Base-by-base conservation (phyloP, 2,797 vertebrate genomes). In the Danio aesculapii region DNA sequence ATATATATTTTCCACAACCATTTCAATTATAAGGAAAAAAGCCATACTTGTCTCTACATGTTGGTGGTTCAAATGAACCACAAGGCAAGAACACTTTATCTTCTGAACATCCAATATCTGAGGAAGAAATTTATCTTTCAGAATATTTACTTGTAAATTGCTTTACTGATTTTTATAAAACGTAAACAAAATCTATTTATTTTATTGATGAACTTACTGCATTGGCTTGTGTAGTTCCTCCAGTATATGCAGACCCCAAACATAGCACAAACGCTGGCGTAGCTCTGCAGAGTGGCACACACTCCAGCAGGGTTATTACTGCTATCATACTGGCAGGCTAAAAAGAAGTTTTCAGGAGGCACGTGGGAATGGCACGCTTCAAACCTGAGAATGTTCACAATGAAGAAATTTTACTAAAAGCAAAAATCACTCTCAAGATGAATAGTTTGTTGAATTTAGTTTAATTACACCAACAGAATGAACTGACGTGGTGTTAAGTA, bases 61-160 rank as follows among this genome's bases (percentile, higher is more conserved):
- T 92, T 64, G 76, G 80, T 39, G 90, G 95, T 62, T 94, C 90
- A 74, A 75, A 66, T 13, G 93, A 92, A 68, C 95, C 95, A 68
- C 96, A 97, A 0, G 96, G 88, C 79, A 92, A 90, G 80, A 96
- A 97, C 12, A 95, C 90, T 87, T 94, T 96, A 84, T 87, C 52
- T 14, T 86, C 69, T 0, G 94, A 91, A 77, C 96, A 97, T 47
- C 87, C 0, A 72, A 77, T 87, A 44, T 88, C 96, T 97, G 90
- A 79, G 39, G 49, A 46, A 67, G 30, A 64, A 11, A 41, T 17
- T 43, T n/a, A 30, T 30, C 30, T 30, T 5, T n/a, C 16, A 64
- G 9, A 64, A 61, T 39, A 61, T 59, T 58, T 10, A 21, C 57
- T 58, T 58, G n/a, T n/a, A n/a, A n/a, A n/a, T n/a, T n/a, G 59